Evolutionary conservation across 1,140 invertebrate species (phyloP), one percentile per base, ranked within the genome.

Genomic region (Lysiphlebus fabarum): DNA sequence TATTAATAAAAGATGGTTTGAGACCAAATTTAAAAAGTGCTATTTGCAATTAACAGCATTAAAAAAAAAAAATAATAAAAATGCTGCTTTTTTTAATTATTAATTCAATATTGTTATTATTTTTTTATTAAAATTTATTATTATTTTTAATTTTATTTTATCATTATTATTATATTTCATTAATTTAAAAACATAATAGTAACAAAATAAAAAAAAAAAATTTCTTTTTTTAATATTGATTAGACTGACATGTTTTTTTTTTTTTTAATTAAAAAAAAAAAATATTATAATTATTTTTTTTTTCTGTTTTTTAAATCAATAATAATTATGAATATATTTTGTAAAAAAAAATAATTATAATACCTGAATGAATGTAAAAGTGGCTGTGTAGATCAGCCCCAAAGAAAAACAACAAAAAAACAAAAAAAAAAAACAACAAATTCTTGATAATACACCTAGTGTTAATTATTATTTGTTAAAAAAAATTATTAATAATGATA

Each of bases 381-480:
- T 1, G 17, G 17, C 17, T 26, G 17, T 26, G 17, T 26, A 26
- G 17, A 26, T 26, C 17, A 1, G 17, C 17, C 17, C 17, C 17
- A 26, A 26, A 26, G 17, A 26, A 26, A 4, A 26, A 26, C n/a
- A n/a, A n/a, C n/a, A n/a, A 26, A 26, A 26, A 26, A 26, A 26
- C 4, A 1, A 26, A 1, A 4, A 26, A 26, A 26, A 26, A 26
- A 2, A 26, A 26, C 17, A 26, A 26, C 17, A 26, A 26, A n/a
- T 42, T 8, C 2, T 42, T 42, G 41, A 68, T 68, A 70, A 70
- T 69, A n/a, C n/a, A n/a, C n/a, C n/a, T n/a, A 69, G 64, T 73
- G 66, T 73, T 70, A 61, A 72, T 71, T 68, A 70, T 69, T 70
- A 71, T 59, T 71, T 70, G 68, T 67, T 9, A 1, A 5, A 7